Conservation (phyloP, 1,140 invertebrate species). For the Pentalonia nigronervosa region DNA sequence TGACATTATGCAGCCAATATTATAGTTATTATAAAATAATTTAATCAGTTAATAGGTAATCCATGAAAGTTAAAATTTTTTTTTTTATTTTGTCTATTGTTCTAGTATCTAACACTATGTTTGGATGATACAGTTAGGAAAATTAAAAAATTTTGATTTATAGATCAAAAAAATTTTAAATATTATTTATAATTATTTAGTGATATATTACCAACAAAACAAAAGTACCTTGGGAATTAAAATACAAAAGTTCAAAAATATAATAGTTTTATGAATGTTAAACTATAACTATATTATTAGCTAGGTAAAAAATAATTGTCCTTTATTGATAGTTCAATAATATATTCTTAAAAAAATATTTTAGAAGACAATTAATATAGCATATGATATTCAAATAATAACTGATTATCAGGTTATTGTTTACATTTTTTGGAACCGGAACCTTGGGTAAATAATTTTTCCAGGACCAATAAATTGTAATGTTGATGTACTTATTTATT, state of each 20-base stretch:
- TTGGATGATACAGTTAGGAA: not conserved
- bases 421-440: not conserved
- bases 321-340: not conserved
- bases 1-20: not conserved
- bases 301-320: not conserved
- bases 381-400: not conserved
- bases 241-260: not conserved
- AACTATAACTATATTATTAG: not conserved
- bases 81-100: too few relatives aligned
- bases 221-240: not conserved
- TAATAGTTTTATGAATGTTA: not conserved
- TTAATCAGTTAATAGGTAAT: not conserved
- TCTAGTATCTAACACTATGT: not conserved
- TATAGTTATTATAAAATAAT: not conserved
- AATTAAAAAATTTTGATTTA: not conserved
- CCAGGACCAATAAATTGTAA: constrained; percentile 1
- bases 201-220: not conserved
- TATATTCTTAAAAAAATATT: not conserved
- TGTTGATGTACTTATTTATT: too few relatives aligned
- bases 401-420: not conserved
- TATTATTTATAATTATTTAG: not conserved
- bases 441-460: not conserved
- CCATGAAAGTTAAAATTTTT: not conserved
- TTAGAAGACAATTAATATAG: not conserved
- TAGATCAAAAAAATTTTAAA: not conserved